These are phyloP conservation scores for Drosophila mimica DNA, from an alignment of 2,888 invertebrate genomes.

Conservation along the genomic window DNA sequence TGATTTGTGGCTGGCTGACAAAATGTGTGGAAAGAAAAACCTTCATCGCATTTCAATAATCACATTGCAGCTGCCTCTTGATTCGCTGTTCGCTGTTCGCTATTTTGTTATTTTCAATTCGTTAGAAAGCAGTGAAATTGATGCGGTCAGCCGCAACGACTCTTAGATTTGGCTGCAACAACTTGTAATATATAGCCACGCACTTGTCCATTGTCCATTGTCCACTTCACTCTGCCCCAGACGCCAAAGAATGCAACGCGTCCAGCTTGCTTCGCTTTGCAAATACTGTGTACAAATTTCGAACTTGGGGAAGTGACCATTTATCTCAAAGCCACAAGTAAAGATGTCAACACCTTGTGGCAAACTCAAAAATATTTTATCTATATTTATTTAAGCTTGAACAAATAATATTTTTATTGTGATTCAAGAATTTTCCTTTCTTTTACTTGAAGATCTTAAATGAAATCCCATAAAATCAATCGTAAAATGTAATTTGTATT, in stretches of 20 bases:
- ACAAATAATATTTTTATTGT: background rate
- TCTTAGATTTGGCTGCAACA: conserved; percentile 54
- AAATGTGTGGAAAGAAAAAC: conserved; percentile 60
- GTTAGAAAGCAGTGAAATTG: conserved; percentile 80
- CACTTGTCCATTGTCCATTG: conserved; percentile 27
- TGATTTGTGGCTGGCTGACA: conserved; percentile 64
- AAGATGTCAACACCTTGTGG: background rate
- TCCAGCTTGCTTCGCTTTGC: background rate
- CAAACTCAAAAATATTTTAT: background rate
- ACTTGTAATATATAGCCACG: conserved; percentile 66
- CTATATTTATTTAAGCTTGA: background rate
- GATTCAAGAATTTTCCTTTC: background rate
- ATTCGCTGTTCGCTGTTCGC: conserved; percentile 11
- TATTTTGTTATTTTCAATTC: too few relatives aligned
- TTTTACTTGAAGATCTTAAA: background rate
- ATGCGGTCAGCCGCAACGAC: conserved; percentile 45
- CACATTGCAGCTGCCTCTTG: conserved; percentile 44
- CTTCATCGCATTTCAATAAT: conserved; percentile 76
- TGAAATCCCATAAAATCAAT: background rate
- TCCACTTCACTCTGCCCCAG: conserved; percentile 1
- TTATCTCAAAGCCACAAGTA: background rate
- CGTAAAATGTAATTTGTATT: background rate
- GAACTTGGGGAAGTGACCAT: background rate
- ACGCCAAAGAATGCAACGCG: conserved; percentile 23
- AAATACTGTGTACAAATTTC: conserved; percentile 30